phyloP scores from a whole-genome alignment of 2,113 vertebrate genomes.

The Numenius arquata region DNA sequence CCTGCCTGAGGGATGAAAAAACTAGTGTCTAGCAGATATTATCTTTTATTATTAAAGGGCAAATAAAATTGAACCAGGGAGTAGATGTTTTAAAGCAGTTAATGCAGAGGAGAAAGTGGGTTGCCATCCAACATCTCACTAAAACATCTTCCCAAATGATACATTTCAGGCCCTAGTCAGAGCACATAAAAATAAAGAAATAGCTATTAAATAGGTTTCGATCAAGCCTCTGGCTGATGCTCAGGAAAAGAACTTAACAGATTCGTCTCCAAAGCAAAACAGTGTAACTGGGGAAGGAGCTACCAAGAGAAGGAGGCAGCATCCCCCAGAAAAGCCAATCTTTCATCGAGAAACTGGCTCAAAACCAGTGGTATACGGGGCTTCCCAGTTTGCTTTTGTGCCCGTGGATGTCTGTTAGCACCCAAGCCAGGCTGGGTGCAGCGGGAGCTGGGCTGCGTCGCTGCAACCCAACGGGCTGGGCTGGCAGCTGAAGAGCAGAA shows the following conservation, averaged over 20 bases:
- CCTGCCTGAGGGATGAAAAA: neutral
- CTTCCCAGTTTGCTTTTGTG: neutral
- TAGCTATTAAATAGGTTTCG: neutral
- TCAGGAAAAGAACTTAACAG: neutral
- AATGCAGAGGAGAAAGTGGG: neutral
- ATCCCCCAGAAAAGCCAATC: neutral
- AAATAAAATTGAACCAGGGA: neutral
- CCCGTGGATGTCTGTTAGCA: neutral
- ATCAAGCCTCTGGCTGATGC: neutral
- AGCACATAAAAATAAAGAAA: neutral
- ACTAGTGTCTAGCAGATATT: neutral
- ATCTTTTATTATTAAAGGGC: neutral
- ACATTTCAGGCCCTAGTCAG: neutral
- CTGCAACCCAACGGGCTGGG: neutral
- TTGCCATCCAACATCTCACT: neutral
- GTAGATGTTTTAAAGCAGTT: neutral
- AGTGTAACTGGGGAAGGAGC: neutral
- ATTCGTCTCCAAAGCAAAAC: neutral
- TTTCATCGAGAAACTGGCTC: neutral
- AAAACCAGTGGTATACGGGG: neutral
- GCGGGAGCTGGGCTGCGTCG: neutral
- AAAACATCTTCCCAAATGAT: neutral
- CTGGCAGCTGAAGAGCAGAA: neutral
- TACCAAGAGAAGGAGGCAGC: neutral
- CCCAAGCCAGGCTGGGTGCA: rapidly evolving